Evolutionary conservation across 2,113 vertebrate genomes (phyloP).

Genomic region (Oryzias melastigma): DNA sequence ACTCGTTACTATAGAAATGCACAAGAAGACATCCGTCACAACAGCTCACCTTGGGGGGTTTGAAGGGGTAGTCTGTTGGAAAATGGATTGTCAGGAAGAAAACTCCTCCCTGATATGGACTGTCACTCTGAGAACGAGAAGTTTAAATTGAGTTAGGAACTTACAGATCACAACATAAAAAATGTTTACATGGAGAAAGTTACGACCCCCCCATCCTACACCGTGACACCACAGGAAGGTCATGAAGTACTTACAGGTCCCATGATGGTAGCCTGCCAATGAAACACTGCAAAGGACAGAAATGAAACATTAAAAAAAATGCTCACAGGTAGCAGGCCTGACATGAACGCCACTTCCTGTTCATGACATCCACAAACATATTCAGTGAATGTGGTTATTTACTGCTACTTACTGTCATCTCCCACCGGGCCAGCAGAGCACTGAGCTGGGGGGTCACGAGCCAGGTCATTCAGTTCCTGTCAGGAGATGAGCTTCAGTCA

Average conservation of each 20-base stretch:
- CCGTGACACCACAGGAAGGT: not conserved
- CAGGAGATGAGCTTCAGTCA: no score
- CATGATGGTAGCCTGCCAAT: slow-evolving; percentile 83
- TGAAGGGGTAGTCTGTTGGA: slow-evolving; percentile 84
- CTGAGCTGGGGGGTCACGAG: slow-evolving; percentile 80
- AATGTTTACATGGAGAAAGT: no score
- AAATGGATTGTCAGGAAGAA: slow-evolving; percentile 84
- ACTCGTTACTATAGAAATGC: no score
- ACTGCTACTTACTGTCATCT: slow-evolving; percentile 74
- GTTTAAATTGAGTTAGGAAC: no score
- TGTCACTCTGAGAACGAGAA: slow-evolving; percentile 70
- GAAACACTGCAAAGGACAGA: slow-evolving; percentile 70
- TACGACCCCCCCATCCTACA: not conserved
- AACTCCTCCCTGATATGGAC: slow-evolving; percentile 82
- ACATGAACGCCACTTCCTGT: not conserved
- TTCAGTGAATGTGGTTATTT: no score
- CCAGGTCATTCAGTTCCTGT: slow-evolving; percentile 79
- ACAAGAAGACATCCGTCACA: no score
- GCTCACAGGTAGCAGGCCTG: slow-evolving; percentile 24
- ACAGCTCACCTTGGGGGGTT: slow-evolving; percentile 78
- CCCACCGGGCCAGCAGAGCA: slow-evolving; percentile 80
- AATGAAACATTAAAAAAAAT: slow-evolving; percentile 19
- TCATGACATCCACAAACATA: not conserved
- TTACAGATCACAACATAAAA: no score
- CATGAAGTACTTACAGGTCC: slow-evolving; percentile 76